These are phyloP conservation scores for Pterois miles DNA, from an alignment of 2,797 vertebrate species.

Conservation along the genomic window DNA sequence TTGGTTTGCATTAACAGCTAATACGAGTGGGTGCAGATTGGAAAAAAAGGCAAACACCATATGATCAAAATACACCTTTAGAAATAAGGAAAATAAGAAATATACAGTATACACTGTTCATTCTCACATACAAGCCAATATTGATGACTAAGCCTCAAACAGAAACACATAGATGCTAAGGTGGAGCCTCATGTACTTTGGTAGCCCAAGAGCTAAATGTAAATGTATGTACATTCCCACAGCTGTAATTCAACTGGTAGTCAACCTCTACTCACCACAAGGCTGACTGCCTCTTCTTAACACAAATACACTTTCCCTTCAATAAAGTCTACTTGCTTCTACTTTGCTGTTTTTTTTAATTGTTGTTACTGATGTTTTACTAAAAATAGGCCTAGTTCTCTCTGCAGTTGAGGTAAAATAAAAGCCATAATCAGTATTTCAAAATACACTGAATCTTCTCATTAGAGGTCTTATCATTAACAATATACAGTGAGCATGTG, in stretches of 20 bases:
- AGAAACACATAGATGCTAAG: too few relatives aligned
- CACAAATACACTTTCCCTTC: too few relatives aligned
- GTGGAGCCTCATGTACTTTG: too few relatives aligned
- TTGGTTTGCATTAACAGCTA: background rate
- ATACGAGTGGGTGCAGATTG: background rate
- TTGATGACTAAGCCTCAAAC: too few relatives aligned
- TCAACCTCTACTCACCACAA: too few relatives aligned
- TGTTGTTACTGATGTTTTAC: background rate
- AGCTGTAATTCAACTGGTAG: too few relatives aligned
- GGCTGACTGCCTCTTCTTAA: too few relatives aligned
- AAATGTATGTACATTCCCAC: too few relatives aligned
- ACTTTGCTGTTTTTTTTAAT: background rate
- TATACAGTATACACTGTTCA: background rate
- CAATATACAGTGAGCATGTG: background rate
- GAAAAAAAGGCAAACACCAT: background rate
- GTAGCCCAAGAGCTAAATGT: too few relatives aligned
- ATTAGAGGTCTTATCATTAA: too few relatives aligned
- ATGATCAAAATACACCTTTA: background rate
- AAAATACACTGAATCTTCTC: background rate
- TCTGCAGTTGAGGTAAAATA: background rate
- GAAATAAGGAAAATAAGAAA: background rate
- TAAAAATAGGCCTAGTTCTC: background rate
- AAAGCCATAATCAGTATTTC: background rate
- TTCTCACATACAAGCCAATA: background rate
- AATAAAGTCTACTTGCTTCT: too few relatives aligned